Conservation (phyloP, 2,797 vertebrate species). For the Onychomys torridus region DNA sequence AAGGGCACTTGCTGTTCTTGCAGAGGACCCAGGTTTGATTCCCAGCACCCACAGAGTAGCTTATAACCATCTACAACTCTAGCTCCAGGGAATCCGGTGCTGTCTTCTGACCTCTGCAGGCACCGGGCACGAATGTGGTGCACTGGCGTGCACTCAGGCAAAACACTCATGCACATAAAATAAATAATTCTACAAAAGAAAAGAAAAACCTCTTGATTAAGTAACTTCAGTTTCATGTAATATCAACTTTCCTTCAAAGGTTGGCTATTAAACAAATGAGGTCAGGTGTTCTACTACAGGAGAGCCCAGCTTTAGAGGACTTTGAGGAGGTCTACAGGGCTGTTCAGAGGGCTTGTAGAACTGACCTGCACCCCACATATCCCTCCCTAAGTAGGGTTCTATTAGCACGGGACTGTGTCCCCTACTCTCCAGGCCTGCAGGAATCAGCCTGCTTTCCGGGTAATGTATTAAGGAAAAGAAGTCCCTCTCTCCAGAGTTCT, state of each 20-base stretch:
- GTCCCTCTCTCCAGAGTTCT: too few species aligned
- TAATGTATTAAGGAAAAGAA: neutral
- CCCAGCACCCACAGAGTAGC: neutral
- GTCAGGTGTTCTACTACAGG: neutral
- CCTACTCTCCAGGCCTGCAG: neutral
- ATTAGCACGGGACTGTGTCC: neutral
- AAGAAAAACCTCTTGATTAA: neutral
- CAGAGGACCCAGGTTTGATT: neutral
- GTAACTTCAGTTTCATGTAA: constrained; percentile 3
- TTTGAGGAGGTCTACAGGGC: neutral
- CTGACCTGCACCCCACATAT: accelerated
- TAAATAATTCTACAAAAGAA: neutral
- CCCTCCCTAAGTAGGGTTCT: neutral
- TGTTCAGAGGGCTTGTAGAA: neutral
- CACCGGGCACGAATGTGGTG: neutral
- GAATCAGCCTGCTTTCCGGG: neutral
- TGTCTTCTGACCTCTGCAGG: neutral
- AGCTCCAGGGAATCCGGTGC: neutral
- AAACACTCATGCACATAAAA: neutral
- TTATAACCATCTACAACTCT: neutral
- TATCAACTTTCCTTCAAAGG: neutral
- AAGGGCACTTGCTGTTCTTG: neutral
- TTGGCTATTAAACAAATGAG: neutral
- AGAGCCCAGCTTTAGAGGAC: neutral
- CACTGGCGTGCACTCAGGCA: neutral